Base-by-base conservation (phyloP, 1,140 invertebrate species). In the Diorhabda elongata region DNA sequence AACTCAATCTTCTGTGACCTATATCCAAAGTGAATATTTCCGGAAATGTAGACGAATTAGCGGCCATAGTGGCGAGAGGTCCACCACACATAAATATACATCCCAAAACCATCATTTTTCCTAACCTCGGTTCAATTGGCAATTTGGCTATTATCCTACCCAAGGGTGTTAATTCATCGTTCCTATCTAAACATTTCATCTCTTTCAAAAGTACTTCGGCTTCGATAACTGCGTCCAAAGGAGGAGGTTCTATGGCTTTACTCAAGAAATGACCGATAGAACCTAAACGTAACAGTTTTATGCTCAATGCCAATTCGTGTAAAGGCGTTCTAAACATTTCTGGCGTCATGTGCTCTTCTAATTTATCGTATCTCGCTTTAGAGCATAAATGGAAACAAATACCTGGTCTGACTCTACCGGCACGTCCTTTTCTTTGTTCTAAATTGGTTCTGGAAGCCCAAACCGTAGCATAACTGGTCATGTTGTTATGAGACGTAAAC, bases 241-340 rank as follows among this genome's bases (percentile, higher is more conserved):
- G 95, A 56, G 96, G 96, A 2, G 95, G 93, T 80, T 98, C 93
- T 57, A 97, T 91, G 0, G 95, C 95, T 43, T 98, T 98, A 7
- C 90, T 92, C 6, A 98, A 83, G 81, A 98, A 98, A 78, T 96
- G 93, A 3, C 92, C 91, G 78, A 98, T 96, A 43, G 87, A 87
- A 64, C 96, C 96, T 3, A 98, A 82, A 63, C 92, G 87, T n/a
- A 98, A 83, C 3, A 98, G 81, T 81, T 97, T 94, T 78, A 93
- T 92, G 69, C 89, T 91, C 9, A 96, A 83, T 0, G 92, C 91
- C 57, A 96, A 82, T 79, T 98, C 96, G 78, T 98, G 96, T 3
- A 98, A 83, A 0, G 96, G 96, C 3, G 95, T 98, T 63, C 96
- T 85, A 82, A 98, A 97, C 87, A 98, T 98, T 84, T 98, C 96